phyloP scores from a whole-genome alignment of 2,113 vertebrate species.

The Phalacrocorax carbo region DNA sequence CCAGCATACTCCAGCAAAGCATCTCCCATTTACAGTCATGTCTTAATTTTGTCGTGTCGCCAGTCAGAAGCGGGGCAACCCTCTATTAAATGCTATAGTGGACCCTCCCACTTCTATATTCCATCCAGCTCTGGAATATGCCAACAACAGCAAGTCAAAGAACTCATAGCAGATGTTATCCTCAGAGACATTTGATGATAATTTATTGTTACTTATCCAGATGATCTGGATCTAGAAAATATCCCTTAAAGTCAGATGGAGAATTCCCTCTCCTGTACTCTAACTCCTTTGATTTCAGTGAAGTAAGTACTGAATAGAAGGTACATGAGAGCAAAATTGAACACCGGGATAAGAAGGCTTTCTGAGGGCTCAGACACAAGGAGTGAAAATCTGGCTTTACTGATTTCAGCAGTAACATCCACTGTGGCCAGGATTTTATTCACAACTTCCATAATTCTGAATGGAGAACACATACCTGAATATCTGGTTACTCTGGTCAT shows the following conservation, averaged over 20 bases:
- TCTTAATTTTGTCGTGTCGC: background rate
- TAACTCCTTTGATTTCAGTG: background rate
- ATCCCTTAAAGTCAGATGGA: background rate
- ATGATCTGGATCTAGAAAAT: background rate
- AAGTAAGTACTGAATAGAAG: background rate
- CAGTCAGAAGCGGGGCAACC: background rate
- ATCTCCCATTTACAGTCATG: background rate
- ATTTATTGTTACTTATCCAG: background rate
- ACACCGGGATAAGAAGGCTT: background rate
- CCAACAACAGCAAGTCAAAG: background rate
- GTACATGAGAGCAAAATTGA: background rate
- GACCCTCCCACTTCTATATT: background rate
- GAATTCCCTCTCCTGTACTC: background rate
- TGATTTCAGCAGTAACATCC: background rate
- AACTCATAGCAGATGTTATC: background rate
- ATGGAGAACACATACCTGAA: background rate
- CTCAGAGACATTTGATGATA: background rate
- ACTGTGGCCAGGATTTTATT: background rate
- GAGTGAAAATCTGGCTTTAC: background rate
- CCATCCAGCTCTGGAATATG: background rate
- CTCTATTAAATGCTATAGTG: background rate
- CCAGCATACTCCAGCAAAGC: background rate
- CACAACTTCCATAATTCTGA: background rate
- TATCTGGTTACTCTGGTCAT: background rate
- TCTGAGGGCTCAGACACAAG: background rate